Conservation (phyloP, 37 sponge, comb jelly and placozoan species). For the Aplysina aerophoba region DNA sequence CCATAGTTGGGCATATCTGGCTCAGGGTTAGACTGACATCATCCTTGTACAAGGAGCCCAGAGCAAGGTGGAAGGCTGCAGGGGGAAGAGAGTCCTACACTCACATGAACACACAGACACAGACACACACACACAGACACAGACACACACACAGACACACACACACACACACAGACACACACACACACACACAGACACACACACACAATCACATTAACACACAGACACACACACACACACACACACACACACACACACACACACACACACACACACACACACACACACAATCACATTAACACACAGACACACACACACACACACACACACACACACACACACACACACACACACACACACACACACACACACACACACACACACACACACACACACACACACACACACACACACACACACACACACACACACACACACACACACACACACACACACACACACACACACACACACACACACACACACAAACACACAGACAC, state of each 20-base stretch:
- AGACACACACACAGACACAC: not conserved
- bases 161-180: not conserved
- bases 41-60: conserved; percentile 79
- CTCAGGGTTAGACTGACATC: conserved; percentile 42
- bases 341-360: conserved; percentile 43
- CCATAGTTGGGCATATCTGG: conserved; percentile 55
- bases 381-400: conserved; percentile 24
- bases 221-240: conserved; percentile 30
- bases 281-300: no score
- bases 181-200: conserved; percentile 25
- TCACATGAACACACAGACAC: conserved; percentile 21
- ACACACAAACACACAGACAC: conserved; percentile 28
- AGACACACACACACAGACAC: not conserved
- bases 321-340: conserved; percentile 29
- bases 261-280: conserved; percentile 19
- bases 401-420: not conserved
- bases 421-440: not conserved
- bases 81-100: not conserved
- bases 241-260: conserved; percentile 37
- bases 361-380: not conserved
- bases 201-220: no score
- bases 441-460: conserved; percentile 3
- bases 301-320: conserved; percentile 37
- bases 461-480: conserved; percentile 37
- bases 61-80: conserved; percentile 72